Evolutionary conservation across 2,797 vertebrate genomes (phyloP), one percentile per base, ranked within the genome.

Genomic region (Diceros bicornis): DNA sequence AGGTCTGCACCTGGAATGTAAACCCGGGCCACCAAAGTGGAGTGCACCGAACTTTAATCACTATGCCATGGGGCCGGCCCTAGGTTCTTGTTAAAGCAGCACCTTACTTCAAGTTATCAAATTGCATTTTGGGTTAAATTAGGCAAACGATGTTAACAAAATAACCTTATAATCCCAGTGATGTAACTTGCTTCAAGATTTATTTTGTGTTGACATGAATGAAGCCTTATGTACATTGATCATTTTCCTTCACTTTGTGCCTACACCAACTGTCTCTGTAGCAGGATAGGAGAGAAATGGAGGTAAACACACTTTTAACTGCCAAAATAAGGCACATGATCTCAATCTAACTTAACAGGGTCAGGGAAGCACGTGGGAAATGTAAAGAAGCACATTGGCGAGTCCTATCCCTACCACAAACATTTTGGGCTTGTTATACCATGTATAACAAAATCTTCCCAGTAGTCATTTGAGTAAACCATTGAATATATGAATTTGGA

Each of bases 191-290:
- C 25, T 92, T 47, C 75, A 52, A 57, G 11, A 71, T 85, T 64
- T 74, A 44, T 57, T 61, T 71, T 66, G 29, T 69, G 17, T 93
- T 66, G 88, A 74, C 32, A n/a, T 2, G 10, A 75, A n/a, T 2
- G 10, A 75, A 79, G 27, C 14, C 75, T 94, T 25, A 18, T 29
- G 20, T 52, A 87, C 55, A 2, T 52, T 44, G 8, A 2, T 37
- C 20, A 37, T 62, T 91, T 68, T 64, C 6, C 29, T 79, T 44
- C 13, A 44, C 41, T 88, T 69, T 41, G 3, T 90, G 14, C 13
- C 44, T 69, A 37, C 0, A 17, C 1, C 62, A 4, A 57, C 1
- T 75, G 27, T 37, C 21, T 1, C 16, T 1, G 11, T 14, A 59
- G 47, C 59, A 89, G 17, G 16, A 10, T 23, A 47, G 25, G 18